Percentiles rank a stretch among this genome's conserved stretches.
Evolutionary conservation across 2,888 invertebrate species (phyloP).

Genomic region (Nemurella pictetii): DNA sequence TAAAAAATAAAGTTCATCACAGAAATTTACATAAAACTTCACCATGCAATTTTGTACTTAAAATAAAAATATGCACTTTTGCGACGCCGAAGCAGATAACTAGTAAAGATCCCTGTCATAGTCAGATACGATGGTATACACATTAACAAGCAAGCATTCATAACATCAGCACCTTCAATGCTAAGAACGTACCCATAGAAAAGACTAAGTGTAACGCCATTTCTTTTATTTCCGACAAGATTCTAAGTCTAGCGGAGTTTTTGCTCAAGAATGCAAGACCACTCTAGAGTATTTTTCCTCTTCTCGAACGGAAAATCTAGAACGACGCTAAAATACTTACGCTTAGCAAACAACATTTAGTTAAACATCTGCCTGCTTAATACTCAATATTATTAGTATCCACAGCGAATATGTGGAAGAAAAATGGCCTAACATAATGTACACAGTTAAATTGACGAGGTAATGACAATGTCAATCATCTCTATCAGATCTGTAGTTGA

Average conservation of each 20-base stretch:
- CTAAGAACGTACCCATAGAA: background rate
- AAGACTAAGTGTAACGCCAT: background rate
- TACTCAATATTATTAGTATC: background rate
- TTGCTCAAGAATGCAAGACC: background rate
- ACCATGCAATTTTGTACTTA: too few relatives aligned
- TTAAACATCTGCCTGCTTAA: background rate
- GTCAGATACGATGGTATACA: background rate
- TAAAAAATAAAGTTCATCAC: too few relatives aligned
- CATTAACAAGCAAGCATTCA: background rate
- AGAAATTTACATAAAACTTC: too few relatives aligned
- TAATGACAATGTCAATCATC: background rate
- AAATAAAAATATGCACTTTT: too few relatives aligned
- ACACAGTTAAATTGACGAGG: background rate
- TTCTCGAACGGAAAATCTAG: background rate
- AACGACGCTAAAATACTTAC: background rate
- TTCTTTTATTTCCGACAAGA: background rate
- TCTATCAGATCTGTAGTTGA: background rate
- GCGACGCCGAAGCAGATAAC: too few relatives aligned
- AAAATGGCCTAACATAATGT: background rate
- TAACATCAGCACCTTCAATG: background rate
- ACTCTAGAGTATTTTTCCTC: background rate
- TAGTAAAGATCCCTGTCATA: too few relatives aligned
- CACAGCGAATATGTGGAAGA: background rate
- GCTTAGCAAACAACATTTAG: background rate
- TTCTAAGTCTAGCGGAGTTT: background rate